These are phyloP conservation scores for Agriopis marginaria DNA, from an alignment of 2,888 invertebrate species.

Conservation along the genomic window DNA sequence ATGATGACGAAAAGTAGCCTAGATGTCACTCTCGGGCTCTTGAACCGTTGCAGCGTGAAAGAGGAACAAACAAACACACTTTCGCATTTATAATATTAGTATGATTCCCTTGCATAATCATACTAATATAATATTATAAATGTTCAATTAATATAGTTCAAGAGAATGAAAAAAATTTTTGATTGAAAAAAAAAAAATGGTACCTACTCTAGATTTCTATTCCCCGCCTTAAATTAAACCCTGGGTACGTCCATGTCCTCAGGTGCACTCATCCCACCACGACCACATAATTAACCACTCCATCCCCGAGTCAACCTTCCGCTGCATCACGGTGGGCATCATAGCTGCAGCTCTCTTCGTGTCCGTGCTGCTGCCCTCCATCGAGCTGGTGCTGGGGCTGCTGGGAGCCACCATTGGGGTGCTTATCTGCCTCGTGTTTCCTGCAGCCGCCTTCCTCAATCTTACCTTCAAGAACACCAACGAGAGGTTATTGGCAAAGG, in stretches of 20 bases:
- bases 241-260: slow-evolving; percentile 32
- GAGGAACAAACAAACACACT: too few species aligned
- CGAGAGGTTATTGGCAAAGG: slow-evolving; percentile 94
- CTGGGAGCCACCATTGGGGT: slow-evolving; percentile 98
- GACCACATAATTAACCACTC: slow-evolving; percentile 88
- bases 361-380: slow-evolving; percentile 96
- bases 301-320: slow-evolving; percentile 94
- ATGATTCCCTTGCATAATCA: too few species aligned
- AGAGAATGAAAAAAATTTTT: too few species aligned
- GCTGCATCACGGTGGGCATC: slow-evolving; percentile 92
- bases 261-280: slow-evolving; percentile 89
- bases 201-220: too few species aligned
- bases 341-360: slow-evolving; percentile 91
- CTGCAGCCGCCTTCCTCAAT: slow-evolving; percentile 95
- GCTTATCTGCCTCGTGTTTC: slow-evolving; percentile 96
- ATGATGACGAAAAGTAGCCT: too few species aligned
- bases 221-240: too few species aligned
- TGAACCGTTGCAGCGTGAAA: too few species aligned
- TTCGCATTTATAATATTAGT: too few species aligned
- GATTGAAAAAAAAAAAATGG: too few species aligned
- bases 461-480: slow-evolving; percentile 94
- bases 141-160: too few species aligned
- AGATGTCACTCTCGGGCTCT: too few species aligned
- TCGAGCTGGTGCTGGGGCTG: slow-evolving; percentile 96
- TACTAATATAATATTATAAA: too few species aligned